These are phyloP conservation scores for Oceanodroma tethys DNA, from an alignment of 2,113 vertebrate genomes.

Conservation along the genomic window DNA sequence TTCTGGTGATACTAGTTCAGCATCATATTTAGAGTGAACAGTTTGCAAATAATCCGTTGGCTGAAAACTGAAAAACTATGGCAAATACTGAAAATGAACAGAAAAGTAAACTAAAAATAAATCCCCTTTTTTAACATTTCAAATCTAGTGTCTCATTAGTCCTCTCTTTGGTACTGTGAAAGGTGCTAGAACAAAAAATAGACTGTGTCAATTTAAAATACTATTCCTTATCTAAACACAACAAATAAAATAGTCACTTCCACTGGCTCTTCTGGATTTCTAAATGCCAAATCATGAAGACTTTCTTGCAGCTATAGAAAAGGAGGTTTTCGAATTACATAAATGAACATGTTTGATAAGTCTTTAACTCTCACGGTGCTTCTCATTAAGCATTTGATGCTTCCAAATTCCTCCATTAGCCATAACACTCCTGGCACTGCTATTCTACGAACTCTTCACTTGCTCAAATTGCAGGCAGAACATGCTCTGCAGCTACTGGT, in stretches of 20 bases:
- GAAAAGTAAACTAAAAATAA: neutral
- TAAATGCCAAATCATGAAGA: neutral
- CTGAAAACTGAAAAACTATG: neutral
- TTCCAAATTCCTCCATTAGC: neutral
- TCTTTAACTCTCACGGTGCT: neutral
- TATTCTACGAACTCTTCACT: neutral
- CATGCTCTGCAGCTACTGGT: neutral
- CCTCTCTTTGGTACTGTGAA: neutral
- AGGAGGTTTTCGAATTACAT: neutral
- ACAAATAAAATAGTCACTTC: slow-evolving; percentile 42
- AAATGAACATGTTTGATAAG: neutral
- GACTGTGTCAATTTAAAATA: neutral
- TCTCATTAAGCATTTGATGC: neutral
- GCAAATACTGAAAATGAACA: neutral
- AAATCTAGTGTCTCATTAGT: neutral
- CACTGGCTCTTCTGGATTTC: neutral
- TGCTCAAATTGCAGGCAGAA: neutral
- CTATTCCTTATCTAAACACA: neutral
- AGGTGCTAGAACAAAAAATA: neutral
- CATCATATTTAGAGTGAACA: neutral
- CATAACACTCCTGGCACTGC: neutral
- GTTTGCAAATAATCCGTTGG: neutral
- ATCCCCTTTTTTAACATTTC: neutral
- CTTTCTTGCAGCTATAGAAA: slow-evolving; percentile 20
- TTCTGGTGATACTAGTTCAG: neutral